phyloP scores from a whole-genome alignment of 35 echinoderm and acorn worm genomes.

The Hemicentrotus pulcherrimus region DNA sequence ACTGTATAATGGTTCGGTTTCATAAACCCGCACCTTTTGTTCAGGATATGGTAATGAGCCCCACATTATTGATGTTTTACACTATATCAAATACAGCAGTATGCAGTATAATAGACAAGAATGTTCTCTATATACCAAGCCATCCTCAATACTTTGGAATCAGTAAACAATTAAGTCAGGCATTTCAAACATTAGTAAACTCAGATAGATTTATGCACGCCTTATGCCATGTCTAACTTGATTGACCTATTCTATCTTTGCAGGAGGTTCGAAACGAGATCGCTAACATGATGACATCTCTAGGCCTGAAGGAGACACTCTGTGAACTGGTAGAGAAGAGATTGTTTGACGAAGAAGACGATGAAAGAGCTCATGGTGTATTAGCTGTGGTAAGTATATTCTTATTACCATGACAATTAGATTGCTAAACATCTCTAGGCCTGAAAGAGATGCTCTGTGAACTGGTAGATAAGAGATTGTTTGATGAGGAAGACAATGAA shows the following conservation, averaged over 20 bases:
- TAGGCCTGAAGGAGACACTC: constrained; percentile 80
- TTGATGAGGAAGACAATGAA: constrained; percentile 84
- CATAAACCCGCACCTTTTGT: too few relatives aligned
- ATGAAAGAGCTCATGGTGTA: constrained; percentile 80
- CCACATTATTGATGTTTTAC: too few relatives aligned
- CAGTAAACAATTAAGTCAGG: too few relatives aligned
- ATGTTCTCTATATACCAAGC: too few relatives aligned
- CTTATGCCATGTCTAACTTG: background rate
- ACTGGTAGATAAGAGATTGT: constrained; percentile 79
- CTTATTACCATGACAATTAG: constrained; percentile 79
- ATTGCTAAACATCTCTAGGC: constrained; percentile 43
- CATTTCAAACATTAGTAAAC: too few relatives aligned
- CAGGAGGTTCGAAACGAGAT: constrained; percentile 89
- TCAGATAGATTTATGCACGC: too few relatives aligned
- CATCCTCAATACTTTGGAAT: too few relatives aligned
- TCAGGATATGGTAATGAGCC: too few relatives aligned
- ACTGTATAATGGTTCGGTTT: too few relatives aligned
- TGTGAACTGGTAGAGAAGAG: constrained; percentile 77
- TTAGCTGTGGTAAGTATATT: constrained; percentile 86
- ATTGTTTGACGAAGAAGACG: constrained; percentile 88
- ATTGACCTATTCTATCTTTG: background rate
- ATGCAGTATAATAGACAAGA: too few relatives aligned
- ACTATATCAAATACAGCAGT: too few relatives aligned
- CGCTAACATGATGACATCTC: constrained; percentile 58
- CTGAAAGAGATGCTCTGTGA: constrained; percentile 76